phyloP scores from a whole-genome alignment of 2,888 invertebrate genomes.

The Catocala sponsa region DNA sequence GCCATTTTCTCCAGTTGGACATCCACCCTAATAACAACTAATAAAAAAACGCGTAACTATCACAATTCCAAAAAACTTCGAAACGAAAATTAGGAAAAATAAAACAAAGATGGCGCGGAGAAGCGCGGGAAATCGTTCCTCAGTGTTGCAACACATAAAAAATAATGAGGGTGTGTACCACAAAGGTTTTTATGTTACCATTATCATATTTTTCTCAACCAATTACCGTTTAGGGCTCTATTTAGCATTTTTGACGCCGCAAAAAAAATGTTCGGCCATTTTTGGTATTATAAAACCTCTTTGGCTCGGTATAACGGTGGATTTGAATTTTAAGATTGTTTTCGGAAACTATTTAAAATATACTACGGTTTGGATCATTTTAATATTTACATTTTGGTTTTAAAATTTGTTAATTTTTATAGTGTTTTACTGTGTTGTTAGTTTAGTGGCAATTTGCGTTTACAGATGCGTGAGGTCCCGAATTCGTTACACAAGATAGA shows the following conservation, averaged over 20 bases:
- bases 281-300: constrained; percentile 55
- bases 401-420: too few species aligned
- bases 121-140: constrained; percentile 66
- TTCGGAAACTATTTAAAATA: constrained; percentile 15
- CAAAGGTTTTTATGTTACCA: constrained; percentile 77
- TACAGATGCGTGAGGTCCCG: too few species aligned
- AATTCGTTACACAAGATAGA: too few species aligned
- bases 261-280: constrained; percentile 51
- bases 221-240: constrained; percentile 73
- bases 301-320: constrained; percentile 31
- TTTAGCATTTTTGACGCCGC: constrained; percentile 71
- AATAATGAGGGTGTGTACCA: constrained; percentile 74
- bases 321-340: constrained; percentile 41
- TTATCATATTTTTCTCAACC: constrained; percentile 80
- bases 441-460: too few species aligned
- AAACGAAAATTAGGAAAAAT: constrained; percentile 44
- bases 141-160: constrained; percentile 62
- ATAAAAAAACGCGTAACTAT: constrained; percentile 8
- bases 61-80: constrained; percentile 36
- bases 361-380: background rate
- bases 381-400: background rate
- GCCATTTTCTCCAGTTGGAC: too few species aligned
- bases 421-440: too few species aligned
- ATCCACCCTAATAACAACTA: background rate
- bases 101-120: constrained; percentile 65